Evolutionary conservation across 2,113 vertebrate species (phyloP).

Genomic region (Ibidorhyncha struthersii): DNA sequence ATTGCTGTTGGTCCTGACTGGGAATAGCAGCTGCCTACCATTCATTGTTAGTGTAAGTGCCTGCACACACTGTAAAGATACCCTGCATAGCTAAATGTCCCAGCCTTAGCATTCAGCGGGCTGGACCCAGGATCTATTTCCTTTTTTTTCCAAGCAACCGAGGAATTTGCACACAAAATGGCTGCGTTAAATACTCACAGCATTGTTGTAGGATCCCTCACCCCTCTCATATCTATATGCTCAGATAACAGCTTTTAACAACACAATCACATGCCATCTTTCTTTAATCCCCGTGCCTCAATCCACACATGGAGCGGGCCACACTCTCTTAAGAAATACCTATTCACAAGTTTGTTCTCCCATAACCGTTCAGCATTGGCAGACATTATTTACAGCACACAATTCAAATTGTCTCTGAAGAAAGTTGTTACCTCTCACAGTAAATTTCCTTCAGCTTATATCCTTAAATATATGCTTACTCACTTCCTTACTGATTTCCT

Average conservation of each 20-base stretch:
- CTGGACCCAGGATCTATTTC: neutral
- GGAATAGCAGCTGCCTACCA: neutral
- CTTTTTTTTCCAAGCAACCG: neutral
- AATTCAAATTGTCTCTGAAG: neutral
- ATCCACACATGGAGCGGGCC: neutral
- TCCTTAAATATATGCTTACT: neutral
- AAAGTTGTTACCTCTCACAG: neutral
- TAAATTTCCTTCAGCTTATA: neutral
- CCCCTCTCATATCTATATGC: neutral
- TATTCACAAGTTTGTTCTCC: neutral
- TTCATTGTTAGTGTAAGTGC: neutral
- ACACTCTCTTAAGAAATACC: neutral
- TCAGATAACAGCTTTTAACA: neutral
- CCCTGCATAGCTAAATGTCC: neutral
- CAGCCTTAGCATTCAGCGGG: neutral
- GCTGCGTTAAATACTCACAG: fast-evolving
- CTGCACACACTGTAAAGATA: neutral
- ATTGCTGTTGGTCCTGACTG: neutral
- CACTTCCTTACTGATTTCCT: neutral
- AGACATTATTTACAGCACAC: neutral
- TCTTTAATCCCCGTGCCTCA: neutral
- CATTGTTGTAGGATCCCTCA: fast-evolving
- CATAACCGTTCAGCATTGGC: neutral
- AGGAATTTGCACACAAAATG: neutral
- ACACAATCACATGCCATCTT: neutral